phyloP scores from a whole-genome alignment of 2,113 vertebrate genomes.

The Oncorhynchus keta region DNA sequence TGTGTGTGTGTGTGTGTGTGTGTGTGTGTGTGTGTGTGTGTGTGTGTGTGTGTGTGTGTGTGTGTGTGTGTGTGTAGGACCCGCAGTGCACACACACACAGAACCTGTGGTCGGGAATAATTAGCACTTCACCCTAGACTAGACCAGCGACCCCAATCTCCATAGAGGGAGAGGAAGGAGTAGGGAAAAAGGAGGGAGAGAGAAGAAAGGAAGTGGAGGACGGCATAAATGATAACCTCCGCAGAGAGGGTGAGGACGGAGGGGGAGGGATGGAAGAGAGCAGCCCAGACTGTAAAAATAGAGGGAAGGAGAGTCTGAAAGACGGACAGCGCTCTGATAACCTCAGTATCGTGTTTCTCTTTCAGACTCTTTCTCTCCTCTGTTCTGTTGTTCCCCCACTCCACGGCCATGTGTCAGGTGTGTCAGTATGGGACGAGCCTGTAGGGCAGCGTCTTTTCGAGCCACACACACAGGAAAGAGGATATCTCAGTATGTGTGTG shows the following conservation, averaged over 20 bases:
- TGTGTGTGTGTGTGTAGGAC: background rate
- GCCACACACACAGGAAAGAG: background rate
- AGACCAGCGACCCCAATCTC: background rate
- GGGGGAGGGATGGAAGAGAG: no score
- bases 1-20: background rate
- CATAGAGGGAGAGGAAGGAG: background rate
- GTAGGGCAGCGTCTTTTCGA: background rate
- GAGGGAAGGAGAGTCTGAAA: no score
- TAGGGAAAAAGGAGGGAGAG: background rate
- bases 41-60: background rate
- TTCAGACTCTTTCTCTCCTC: no score
- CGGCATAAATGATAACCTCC: no score
- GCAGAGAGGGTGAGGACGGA: no score
- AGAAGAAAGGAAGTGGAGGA: no score
- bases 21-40: no score
- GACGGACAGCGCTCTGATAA: no score
- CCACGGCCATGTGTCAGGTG: background rate
- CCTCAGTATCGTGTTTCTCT: background rate
- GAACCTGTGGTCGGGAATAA: conserved; percentile 24
- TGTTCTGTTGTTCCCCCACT: background rate
- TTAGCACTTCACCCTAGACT: conserved; percentile 11
- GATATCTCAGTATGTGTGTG: conserved; percentile 4
- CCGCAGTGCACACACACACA: background rate
- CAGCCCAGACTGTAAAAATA: no score
- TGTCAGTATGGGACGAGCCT: background rate